Base-by-base conservation (phyloP, 2,888 invertebrate genomes). In the Icerya purchasi region DNA sequence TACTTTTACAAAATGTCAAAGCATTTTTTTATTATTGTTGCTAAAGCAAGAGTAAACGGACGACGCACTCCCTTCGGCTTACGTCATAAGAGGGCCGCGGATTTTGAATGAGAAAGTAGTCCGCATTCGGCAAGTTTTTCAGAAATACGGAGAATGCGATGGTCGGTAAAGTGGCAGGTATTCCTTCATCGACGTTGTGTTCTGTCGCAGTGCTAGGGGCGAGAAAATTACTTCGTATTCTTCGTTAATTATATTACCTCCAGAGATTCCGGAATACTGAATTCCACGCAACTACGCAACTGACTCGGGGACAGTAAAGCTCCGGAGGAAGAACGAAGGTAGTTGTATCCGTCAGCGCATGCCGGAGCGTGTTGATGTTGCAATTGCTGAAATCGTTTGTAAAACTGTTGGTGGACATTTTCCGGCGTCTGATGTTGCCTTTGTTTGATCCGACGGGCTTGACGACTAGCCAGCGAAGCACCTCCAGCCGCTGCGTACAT, bases 401-500 rank as follows among this genome's bases (percentile, higher is more conserved):
- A 76, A 72, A 74, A 76, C 72, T 75, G 76, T 66, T 68, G 69
- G 61, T 67, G 70, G 61, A 68, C 68, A 62, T 61, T 65, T 61
- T 63, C 65, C 64, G 53, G 66, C 61, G 57, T 62, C 61, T 68
- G 66, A 59, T 67, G 66, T 54, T 66, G 66, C 50, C 65, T 64
- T 66, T 65, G 67, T 63, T 67, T 69, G 14, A 36, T 36, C 63
- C 66, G 76, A 62, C 79, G 75, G 66, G 83, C 84, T 75, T 84
- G 83, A 70, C 86, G 81, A 75, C 84, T 85, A 72, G 87, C 86
- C 74, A 87, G 78, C 70, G 85, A 85, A 70, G 86, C 86, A 73
- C 86, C 87, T 72, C 87, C 87, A 71, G 87, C 87, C 71, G 87
- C 87, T 71, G 87, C 87, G 78, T 87, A 88, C 87, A 88, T 88